Conservation (phyloP, 2,888 invertebrate genomes). For the Parnassius glacialis region DNA sequence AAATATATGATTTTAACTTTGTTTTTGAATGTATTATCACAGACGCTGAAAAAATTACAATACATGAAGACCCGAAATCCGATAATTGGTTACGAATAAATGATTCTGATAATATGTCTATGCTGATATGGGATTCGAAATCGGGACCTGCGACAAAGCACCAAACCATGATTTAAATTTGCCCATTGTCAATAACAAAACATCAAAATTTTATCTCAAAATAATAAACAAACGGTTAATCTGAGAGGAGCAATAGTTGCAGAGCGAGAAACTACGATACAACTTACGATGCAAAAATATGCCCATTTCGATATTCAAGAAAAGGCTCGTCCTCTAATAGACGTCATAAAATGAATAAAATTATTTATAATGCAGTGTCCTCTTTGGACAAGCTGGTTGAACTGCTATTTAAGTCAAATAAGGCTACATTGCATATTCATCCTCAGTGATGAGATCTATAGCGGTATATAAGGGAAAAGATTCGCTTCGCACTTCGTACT, state of each 20-base stretch:
- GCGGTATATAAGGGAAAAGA: slow-evolving; percentile 48
- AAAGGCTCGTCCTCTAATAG: slow-evolving; percentile 9
- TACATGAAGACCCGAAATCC: too few relatives aligned
- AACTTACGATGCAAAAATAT: too few relatives aligned
- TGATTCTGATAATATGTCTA: slow-evolving; percentile 9
- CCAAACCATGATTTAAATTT: too few relatives aligned
- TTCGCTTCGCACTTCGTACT: slow-evolving; percentile 33
- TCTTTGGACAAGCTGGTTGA: slow-evolving; percentile 7
- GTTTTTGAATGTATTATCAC: too few relatives aligned
- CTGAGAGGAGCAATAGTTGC: not conserved
- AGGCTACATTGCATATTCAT: not conserved
- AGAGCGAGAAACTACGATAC: not conserved
- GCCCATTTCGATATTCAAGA: not conserved
- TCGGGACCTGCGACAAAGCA: too few relatives aligned
- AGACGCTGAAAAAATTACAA: too few relatives aligned
- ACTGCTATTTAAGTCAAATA: not conserved
- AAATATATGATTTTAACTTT: too few relatives aligned
- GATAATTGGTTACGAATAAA: too few relatives aligned
- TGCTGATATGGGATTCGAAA: not conserved
- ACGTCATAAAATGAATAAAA: slow-evolving; percentile 16
- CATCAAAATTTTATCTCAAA: too few relatives aligned
- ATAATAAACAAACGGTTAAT: too few relatives aligned
- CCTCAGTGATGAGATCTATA: slow-evolving; percentile 25
- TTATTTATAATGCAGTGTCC: slow-evolving; percentile 18
- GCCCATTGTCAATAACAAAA: too few relatives aligned